Evolutionary conservation across 2,888 invertebrate genomes (phyloP), one percentile per base, ranked within the genome.

Genomic region (Drosophila putrida): DNA sequence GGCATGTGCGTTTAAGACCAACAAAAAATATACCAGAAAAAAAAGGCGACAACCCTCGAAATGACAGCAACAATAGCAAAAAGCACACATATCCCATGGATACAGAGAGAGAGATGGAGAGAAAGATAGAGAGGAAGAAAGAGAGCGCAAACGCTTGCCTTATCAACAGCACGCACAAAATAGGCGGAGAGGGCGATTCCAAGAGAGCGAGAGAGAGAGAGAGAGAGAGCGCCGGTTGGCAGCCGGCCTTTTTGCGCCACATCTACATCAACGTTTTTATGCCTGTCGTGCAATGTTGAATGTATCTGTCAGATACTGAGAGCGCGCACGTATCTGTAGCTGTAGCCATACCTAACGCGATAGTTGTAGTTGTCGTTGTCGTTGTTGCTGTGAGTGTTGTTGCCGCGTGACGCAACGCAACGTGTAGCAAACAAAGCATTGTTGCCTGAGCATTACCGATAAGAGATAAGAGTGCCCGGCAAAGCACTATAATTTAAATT

Each of bases 361-460:
- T 33, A 35, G 36, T 38, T 46, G 47, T 44, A 25, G 5, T 11
- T 31, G 33, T 44, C n/a, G 44, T n/a, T 25, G 59, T 41, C 28
- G 25, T 31, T 44, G 59, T 27, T 50, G 31, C 10, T 15, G 49
- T 60, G 43, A 55, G 54, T 15, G 51, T 50, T 58, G 68, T 70
- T 69, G 58, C 64, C 77, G 81, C 81, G 87, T 85, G 85, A 85
- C 85, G 85, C 85, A 85, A 85, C 88, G 85, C 87, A 86, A 78
- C 67, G 77, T 77, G 75, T 71, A 79, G 71, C 74, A 59, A 70
- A 71, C 50, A 65, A 61, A 61, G 20, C 20, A 75, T 68, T 69
- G 71, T 75, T 66, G 77, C 61, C 58, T 58, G 61, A 20, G 20
- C 20, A 20, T 20, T 3, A 20, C 20, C 20, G 20, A 20, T 20